A percentile compares a stretch with the other conserved stretches of the same genome.
Evolutionary conservation across 1,140 invertebrate genomes (phyloP).

Genomic region (Tenebrio molitor): DNA sequence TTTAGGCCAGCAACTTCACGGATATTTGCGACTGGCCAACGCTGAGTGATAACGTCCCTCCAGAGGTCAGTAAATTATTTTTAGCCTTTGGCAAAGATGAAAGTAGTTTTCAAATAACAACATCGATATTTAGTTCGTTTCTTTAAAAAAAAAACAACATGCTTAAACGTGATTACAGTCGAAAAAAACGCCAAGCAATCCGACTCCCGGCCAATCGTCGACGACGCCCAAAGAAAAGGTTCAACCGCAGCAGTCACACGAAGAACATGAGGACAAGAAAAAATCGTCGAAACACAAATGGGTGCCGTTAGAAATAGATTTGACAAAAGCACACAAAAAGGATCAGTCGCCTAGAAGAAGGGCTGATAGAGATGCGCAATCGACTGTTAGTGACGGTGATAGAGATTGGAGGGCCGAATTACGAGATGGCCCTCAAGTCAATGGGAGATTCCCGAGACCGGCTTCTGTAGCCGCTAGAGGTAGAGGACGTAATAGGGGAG

Average conservation of each 20-base stretch:
- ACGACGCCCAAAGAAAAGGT: conserved; percentile 19
- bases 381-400: conserved; percentile 64
- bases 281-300: conserved; percentile 79
- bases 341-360: conserved; percentile 53
- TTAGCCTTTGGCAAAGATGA: neutral
- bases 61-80: conserved; percentile 56
- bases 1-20: conserved; percentile 79
- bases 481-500: conserved; percentile 58
- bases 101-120: neutral
- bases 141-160: no score
- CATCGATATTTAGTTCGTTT: neutral
- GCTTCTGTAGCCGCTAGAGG: conserved; percentile 57
- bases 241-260: conserved; percentile 39
- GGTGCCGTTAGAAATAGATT: conserved; percentile 81
- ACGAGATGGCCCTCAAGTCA: conserved; percentile 19
- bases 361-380: conserved; percentile 57
- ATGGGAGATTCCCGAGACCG: conserved; percentile 53
- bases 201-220: conserved; percentile 19
- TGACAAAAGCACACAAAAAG: conserved; percentile 67
- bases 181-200: conserved; percentile 17
- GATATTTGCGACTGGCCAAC: conserved; percentile 86
- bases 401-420: conserved; percentile 60
- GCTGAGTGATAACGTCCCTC: conserved; percentile 71
- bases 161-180: neutral
- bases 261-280: conserved; percentile 59